Percentiles rank a stretch among this genome's conserved stretches.
Conservation (phyloP, 2,113 vertebrate genomes). For the Thalassoma bifasciatum region DNA sequence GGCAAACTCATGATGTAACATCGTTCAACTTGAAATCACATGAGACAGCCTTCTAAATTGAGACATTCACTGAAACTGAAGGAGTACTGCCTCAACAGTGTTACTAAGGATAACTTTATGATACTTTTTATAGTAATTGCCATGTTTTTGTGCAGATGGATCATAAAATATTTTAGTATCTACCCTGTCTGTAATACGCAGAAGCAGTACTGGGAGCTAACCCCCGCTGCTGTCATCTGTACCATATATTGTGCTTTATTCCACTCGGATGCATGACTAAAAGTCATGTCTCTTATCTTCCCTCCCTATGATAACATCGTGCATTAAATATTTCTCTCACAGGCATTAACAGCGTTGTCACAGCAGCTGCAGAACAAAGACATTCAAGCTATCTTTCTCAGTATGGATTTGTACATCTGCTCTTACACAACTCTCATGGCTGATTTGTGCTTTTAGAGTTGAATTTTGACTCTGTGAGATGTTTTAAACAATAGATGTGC, state of each 20-base stretch:
- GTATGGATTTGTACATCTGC: constrained; percentile 17
- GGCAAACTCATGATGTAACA: too few relatives aligned
- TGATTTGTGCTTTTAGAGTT: constrained; percentile 17
- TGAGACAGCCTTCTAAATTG: too few relatives aligned
- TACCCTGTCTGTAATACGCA: not conserved
- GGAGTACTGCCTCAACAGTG: not conserved
- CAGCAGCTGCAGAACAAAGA: constrained; percentile 44
- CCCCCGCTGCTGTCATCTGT: constrained; percentile 13
- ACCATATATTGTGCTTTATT: constrained; percentile 9
- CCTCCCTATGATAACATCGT: constrained; percentile 42
- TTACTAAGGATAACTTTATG: not conserved
- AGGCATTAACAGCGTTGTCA: constrained; percentile 22
- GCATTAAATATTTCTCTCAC: constrained; percentile 31
- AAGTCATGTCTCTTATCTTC: constrained; percentile 44
- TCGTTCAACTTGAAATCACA: too few relatives aligned
- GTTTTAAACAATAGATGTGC: not conserved
- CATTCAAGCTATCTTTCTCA: constrained; percentile 29
- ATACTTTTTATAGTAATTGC: not conserved
- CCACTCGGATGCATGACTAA: constrained; percentile 38
- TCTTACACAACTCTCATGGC: not conserved
- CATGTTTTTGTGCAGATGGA: constrained; percentile 25
- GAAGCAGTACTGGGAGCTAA: constrained; percentile 3
- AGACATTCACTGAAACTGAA: not conserved
- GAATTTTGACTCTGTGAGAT: not conserved
- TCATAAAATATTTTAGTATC: constrained; percentile 6